A percentile compares a stretch with the other conserved stretches of the same genome.
Conservation (phyloP, 1,140 invertebrate genomes). For the Bemisia tabaci region DNA sequence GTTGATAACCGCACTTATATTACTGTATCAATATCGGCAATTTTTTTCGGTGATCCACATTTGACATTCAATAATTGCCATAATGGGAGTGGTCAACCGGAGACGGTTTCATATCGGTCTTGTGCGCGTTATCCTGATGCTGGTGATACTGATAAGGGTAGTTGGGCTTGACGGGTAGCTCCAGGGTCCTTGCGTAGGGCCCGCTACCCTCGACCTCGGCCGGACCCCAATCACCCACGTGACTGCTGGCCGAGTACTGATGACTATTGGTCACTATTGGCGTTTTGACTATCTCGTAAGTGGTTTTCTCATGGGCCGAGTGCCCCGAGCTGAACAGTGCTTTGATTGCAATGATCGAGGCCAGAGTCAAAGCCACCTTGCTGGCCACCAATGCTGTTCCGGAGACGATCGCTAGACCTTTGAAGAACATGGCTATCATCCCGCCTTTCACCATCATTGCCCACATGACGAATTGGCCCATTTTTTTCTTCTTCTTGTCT, state of each 20-base stretch:
- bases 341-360: slow-evolving; percentile 58
- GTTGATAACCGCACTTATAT: too few relatives aligned
- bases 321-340: slow-evolving; percentile 44
- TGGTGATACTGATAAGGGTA: neutral
- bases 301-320: slow-evolving; percentile 55
- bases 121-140: neutral
- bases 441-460: slow-evolving; percentile 49
- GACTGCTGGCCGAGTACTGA: slow-evolving; percentile 55
- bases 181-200: slow-evolving; percentile 28
- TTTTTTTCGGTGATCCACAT: too few relatives aligned
- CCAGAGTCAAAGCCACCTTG: slow-evolving; percentile 59
- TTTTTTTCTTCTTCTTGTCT: slow-evolving; percentile 37
- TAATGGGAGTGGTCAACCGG: neutral
- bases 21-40: too few relatives aligned
- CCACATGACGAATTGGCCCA: slow-evolving; percentile 41
- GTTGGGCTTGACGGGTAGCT: slow-evolving; percentile 9
- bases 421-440: slow-evolving; percentile 56
- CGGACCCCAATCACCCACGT: slow-evolving; percentile 36
- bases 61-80: neutral
- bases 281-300: slow-evolving; percentile 70
- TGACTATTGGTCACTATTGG: slow-evolving; percentile 62
- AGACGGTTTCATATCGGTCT: neutral
- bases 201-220: slow-evolving; percentile 28
- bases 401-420: slow-evolving; percentile 54
- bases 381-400: slow-evolving; percentile 56